Evolutionary conservation across 2,888 invertebrate genomes (phyloP).

Genomic region (Drosophila acutilabella): DNA sequence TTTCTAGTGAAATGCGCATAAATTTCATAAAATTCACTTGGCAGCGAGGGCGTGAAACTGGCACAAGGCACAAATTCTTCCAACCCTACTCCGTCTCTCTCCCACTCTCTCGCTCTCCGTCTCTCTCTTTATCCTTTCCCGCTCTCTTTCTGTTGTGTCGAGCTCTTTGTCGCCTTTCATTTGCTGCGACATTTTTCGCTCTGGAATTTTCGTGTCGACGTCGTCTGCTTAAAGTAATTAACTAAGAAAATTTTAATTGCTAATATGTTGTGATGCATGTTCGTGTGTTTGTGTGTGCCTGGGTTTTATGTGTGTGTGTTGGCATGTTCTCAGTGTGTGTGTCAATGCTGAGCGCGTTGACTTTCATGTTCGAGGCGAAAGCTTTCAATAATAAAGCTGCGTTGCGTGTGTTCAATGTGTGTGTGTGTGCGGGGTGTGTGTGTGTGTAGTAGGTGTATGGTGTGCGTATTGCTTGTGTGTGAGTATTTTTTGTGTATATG

Average conservation of each 20-base stretch:
- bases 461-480: constrained; percentile 14
- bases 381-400: constrained; percentile 66
- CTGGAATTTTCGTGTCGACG: constrained; percentile 61
- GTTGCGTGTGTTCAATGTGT: constrained; percentile 15
- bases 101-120: neutral
- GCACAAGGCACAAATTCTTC: neutral
- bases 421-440: constrained; percentile 9
- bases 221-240: constrained; percentile 84
- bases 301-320: constrained; percentile 23
- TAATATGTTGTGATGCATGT: constrained; percentile 83
- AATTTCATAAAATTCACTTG: constrained; percentile 76
- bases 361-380: constrained; percentile 49
- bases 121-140: neutral
- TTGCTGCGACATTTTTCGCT: constrained; percentile 69
- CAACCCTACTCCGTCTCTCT: neutral
- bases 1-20: constrained; percentile 83
- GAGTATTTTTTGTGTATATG: constrained; percentile 13
- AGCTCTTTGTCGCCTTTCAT: constrained; percentile 70
- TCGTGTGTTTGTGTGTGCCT: constrained; percentile 35
- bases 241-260: constrained; percentile 85
- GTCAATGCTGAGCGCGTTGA: constrained; percentile 32
- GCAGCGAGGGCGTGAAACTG: constrained; percentile 33
- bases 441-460: constrained; percentile 1
- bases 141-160: neutral
- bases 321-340: constrained; percentile 66